Conservation (phyloP, 2,888 invertebrate species). For the Drosophila paranaensis region DNA sequence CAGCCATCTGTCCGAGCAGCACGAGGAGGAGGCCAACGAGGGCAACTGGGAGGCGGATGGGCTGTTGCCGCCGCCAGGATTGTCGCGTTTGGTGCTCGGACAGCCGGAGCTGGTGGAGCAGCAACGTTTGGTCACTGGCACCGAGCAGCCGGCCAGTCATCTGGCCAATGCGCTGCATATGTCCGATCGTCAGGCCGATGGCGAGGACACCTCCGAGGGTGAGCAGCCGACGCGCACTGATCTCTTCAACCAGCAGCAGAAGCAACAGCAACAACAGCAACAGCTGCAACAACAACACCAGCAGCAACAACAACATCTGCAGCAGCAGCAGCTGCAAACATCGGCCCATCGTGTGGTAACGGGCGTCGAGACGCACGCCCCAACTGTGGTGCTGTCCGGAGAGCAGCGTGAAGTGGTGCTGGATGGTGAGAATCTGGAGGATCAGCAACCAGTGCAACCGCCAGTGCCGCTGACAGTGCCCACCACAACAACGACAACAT, state of each 20-base stretch:
- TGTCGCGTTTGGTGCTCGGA: slow-evolving; percentile 89
- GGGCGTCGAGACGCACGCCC: slow-evolving; percentile 84
- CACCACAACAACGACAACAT: slow-evolving; percentile 8
- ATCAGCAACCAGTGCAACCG: slow-evolving; percentile 62
- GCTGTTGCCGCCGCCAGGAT: slow-evolving; percentile 87
- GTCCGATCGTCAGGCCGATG: slow-evolving; percentile 85
- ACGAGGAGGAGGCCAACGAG: slow-evolving; percentile 67
- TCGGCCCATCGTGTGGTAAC: slow-evolving; percentile 42
- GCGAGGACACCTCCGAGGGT: slow-evolving; percentile 83
- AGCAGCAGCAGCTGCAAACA: slow-evolving; percentile 13
- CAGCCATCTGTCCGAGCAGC: slow-evolving; percentile 88
- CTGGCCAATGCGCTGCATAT: slow-evolving; percentile 81
- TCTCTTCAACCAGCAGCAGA: slow-evolving; percentile 34
- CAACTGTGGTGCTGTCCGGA: slow-evolving; percentile 61
- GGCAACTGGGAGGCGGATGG: slow-evolving; percentile 84
- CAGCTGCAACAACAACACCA: slow-evolving; percentile 32
- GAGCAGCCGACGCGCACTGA: slow-evolving; percentile 45
- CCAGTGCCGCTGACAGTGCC: slow-evolving; percentile 32
- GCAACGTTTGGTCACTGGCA: slow-evolving; percentile 81
- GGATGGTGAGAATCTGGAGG: slow-evolving; percentile 87
- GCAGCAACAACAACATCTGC: slow-evolving; percentile 25
- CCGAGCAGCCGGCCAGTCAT: slow-evolving; percentile 86
- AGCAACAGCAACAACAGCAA: slow-evolving; percentile 23
- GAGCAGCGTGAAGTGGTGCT: slow-evolving; percentile 86
- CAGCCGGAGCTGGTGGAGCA: slow-evolving; percentile 87